These are phyloP conservation scores for Mesodorylaimus sp. DNA, from an alignment of 2,888 invertebrate species.

Conservation along the genomic window DNA sequence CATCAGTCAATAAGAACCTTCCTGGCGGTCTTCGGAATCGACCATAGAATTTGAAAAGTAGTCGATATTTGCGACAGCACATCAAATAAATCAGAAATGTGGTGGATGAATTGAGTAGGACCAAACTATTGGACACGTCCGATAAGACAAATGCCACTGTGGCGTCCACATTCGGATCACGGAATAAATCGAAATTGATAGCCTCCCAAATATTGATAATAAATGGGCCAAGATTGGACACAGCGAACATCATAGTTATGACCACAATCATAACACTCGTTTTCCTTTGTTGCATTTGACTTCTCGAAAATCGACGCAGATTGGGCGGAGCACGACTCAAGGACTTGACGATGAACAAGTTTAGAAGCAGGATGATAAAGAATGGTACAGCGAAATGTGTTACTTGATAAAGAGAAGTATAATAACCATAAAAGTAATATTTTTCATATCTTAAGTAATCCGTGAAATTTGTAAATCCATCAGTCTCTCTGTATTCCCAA, in stretches of 20 bases:
- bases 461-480: neutral
- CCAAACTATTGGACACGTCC: neutral
- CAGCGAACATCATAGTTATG: neutral
- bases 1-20: too few relatives aligned
- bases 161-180: neutral
- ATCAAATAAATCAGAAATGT: neutral
- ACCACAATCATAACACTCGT: slow-evolving; percentile 1
- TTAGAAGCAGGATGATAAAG: neutral
- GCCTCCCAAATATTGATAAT: neutral
- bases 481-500: neutral
- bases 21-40: too few relatives aligned
- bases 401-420: neutral
- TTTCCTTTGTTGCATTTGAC: neutral
- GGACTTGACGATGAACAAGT: neutral
- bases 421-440: neutral
- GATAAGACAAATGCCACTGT: neutral
- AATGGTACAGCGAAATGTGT: neutral
- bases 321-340: neutral
- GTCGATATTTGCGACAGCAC: neutral
- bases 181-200: neutral
- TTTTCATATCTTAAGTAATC: neutral
- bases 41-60: too few relatives aligned
- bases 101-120: neutral
- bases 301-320: neutral
- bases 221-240: neutral